Conservation (phyloP, 1,140 invertebrate genomes). For the Cepaea nemoralis region DNA sequence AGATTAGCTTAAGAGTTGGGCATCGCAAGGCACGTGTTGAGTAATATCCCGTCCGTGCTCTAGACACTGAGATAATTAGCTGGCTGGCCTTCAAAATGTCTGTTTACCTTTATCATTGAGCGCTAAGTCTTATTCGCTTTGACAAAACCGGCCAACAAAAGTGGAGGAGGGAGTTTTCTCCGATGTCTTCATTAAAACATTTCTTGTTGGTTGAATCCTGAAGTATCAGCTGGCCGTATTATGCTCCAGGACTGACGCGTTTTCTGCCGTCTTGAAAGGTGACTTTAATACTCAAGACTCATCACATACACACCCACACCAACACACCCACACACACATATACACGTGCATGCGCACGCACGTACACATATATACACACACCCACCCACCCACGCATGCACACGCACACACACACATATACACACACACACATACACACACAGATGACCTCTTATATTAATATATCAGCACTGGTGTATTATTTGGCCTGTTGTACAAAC, state of each 20-base stretch:
- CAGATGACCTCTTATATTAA: too few species aligned
- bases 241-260: neutral
- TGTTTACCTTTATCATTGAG: neutral
- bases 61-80: neutral
- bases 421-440: too few species aligned
- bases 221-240: too few species aligned
- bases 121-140: neutral
- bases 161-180: neutral
- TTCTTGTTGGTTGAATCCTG: neutral
- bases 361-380: too few species aligned
- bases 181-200: neutral
- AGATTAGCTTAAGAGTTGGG: neutral
- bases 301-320: too few species aligned
- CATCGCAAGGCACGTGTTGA: neutral
- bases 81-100: neutral
- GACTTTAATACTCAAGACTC: neutral
- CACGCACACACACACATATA: too few species aligned
- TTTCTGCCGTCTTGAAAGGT: neutral
- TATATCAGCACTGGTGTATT: too few species aligned
- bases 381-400: too few species aligned
- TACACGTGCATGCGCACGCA: too few species aligned
- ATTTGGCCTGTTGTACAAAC: too few species aligned
- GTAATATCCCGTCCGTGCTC: neutral
- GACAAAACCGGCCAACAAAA: neutral
- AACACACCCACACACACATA: too few species aligned